phyloP scores from a whole-genome alignment of 2,888 invertebrate species.

The Balanococcus diminutus region DNA sequence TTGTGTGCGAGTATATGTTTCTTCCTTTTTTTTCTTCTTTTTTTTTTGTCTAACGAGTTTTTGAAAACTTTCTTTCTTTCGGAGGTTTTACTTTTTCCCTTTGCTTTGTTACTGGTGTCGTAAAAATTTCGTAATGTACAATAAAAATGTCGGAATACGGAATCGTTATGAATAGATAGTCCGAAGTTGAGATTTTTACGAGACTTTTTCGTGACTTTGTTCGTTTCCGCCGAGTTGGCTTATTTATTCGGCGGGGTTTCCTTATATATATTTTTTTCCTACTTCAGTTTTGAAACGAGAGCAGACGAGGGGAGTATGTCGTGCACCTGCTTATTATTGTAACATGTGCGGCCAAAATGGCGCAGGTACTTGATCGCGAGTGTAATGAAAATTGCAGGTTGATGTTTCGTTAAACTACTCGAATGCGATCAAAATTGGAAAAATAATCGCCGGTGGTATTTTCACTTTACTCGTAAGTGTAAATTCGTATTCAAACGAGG shows the following conservation, averaged over 20 bases:
- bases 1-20: not conserved
- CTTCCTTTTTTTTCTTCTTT: not conserved
- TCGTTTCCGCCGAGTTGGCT: not conserved
- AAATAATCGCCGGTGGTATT: too few species aligned
- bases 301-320: not conserved
- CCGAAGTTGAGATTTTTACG: not conserved
- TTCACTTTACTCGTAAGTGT: too few species aligned
- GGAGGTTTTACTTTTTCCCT: not conserved
- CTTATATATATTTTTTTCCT: not conserved
- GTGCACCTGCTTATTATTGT: not conserved
- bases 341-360: too few species aligned
- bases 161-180: constrained; percentile 32
- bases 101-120: not conserved
- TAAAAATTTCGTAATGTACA: constrained; percentile 15
- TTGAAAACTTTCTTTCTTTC: not conserved
- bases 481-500: too few species aligned
- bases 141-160: constrained; percentile 36
- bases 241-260: not conserved
- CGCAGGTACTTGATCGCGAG: too few species aligned
- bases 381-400: too few species aligned
- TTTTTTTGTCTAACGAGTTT: not conserved
- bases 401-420: too few species aligned
- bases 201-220: constrained; percentile 49
- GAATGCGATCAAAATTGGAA: too few species aligned
- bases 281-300: not conserved